Conservation (phyloP, 1,140 invertebrate genomes). For the Listronotus oregonensis region DNA sequence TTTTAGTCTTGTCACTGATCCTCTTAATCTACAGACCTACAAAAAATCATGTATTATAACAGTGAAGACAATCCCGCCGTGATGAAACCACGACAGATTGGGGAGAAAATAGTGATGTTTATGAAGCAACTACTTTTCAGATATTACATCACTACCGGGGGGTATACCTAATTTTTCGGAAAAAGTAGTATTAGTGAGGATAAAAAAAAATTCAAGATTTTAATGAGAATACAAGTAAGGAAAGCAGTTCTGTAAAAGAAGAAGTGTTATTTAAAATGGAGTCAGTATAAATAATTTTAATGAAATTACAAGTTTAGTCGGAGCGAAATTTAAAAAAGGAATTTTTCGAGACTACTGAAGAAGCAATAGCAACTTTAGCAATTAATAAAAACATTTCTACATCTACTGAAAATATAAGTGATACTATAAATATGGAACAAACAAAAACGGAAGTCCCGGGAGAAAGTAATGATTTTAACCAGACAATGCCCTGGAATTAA, state of each 20-base stretch:
- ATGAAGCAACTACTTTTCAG: too few relatives aligned
- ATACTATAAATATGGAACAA: background rate
- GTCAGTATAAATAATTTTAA: conserved; percentile 11
- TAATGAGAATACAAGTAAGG: background rate
- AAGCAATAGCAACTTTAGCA: background rate
- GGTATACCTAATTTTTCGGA: too few relatives aligned
- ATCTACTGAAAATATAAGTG: background rate
- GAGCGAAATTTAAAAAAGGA: background rate
- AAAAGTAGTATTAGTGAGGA: too few relatives aligned
- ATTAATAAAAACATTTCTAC: background rate
- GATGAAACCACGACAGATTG: too few relatives aligned
- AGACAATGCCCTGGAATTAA: too few relatives aligned
- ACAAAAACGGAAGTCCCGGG: background rate
- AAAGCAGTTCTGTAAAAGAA: background rate
- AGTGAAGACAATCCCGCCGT: too few relatives aligned
- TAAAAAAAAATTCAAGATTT: too few relatives aligned
- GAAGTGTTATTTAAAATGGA: conserved; percentile 8
- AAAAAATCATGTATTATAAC: too few relatives aligned
- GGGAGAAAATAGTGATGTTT: too few relatives aligned
- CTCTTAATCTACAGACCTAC: background rate
- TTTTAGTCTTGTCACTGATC: background rate
- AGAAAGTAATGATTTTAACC: background rate
- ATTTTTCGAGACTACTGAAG: background rate
- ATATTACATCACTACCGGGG: too few relatives aligned
- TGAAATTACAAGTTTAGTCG: conserved; percentile 3